These are phyloP conservation scores for Beris chalybata DNA, from an alignment of 2,888 invertebrate species.

Conservation along the genomic window DNA sequence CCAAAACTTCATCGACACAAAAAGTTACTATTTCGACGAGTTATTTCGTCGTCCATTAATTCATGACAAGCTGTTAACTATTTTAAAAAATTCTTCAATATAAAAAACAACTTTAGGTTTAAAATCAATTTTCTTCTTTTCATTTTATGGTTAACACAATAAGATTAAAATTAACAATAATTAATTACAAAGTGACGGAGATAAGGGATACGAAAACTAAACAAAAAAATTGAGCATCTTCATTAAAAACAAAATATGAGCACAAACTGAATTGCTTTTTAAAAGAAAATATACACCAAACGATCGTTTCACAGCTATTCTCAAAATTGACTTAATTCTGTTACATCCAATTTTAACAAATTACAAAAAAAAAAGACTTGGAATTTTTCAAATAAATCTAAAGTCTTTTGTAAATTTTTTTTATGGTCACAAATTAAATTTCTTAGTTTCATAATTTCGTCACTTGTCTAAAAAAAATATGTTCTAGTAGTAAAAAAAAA, in stretches of 20 bases:
- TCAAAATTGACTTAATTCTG: background rate
- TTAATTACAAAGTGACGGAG: conserved; percentile 7
- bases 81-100: no score
- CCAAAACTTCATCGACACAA: no score
- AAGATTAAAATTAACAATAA: background rate
- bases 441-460: no score
- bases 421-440: no score
- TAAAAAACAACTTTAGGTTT: background rate
- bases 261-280: background rate
- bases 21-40: no score
- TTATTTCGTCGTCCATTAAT: no score
- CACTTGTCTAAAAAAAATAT: no score
- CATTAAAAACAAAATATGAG: background rate
- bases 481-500: no score
- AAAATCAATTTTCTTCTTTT: conserved; percentile 1
- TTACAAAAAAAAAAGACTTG: background rate
- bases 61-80: no score
- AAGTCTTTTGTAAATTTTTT: no score
- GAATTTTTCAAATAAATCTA: no score
- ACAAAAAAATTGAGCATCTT: background rate
- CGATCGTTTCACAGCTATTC: background rate
- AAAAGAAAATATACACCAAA: background rate
- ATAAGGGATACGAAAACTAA: background rate
- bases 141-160: conserved; percentile 3
- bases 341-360: background rate